phyloP scores from a whole-genome alignment of 2,888 invertebrate genomes.

The Electrophaes corylata region DNA sequence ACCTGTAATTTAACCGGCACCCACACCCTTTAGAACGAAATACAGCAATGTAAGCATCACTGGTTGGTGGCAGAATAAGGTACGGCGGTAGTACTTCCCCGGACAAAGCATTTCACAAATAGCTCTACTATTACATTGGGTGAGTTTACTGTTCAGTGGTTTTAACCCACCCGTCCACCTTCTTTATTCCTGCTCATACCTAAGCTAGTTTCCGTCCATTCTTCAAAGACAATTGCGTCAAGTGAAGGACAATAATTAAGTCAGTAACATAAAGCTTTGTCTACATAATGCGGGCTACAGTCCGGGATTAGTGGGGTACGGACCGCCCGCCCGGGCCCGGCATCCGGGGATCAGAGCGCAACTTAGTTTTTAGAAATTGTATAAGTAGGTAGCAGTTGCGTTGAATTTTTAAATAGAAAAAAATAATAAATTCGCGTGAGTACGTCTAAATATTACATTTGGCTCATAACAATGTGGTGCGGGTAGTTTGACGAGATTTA shows the following conservation, averaged over 20 bases:
- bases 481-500: no score
- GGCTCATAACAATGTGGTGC: no score
- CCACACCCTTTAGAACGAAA: no score
- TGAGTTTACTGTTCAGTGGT: background rate
- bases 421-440: no score
- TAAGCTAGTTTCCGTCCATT: constrained; percentile 27
- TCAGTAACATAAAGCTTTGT: constrained; percentile 38
- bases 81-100: no score
- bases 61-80: no score
- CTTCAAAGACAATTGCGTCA: constrained; percentile 38
- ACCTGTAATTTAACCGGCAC: no score
- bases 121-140: no score
- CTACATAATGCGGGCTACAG: constrained; percentile 37
- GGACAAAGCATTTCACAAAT: no score
- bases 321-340: constrained; percentile 17
- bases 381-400: background rate
- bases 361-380: constrained; percentile 26
- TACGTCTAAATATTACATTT: no score
- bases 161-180: background rate
- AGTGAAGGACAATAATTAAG: constrained; percentile 42
- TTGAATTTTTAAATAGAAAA: background rate
- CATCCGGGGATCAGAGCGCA: constrained; percentile 31
- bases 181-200: background rate
- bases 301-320: constrained; percentile 33
- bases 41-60: no score